Base-by-base conservation (phyloP, 2,113 vertebrate genomes). In the Tor tambroides region DNA sequence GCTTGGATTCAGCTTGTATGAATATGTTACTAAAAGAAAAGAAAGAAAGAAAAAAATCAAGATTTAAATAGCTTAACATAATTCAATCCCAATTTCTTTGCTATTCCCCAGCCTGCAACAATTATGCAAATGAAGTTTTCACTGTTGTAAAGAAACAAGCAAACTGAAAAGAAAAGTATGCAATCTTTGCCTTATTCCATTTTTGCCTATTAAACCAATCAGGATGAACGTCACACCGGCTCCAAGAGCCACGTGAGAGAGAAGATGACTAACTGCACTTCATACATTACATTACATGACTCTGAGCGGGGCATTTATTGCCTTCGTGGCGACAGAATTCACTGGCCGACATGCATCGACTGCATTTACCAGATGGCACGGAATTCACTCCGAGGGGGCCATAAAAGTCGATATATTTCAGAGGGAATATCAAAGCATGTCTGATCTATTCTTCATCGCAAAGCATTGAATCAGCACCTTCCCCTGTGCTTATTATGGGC, bases 391-490 rank as follows among this genome's bases (percentile, higher is more conserved):
- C 2, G 23, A 80, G 65, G 77, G n/a, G 51, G 11, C 43, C 23
- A 65, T 51, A 38, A 43, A 79, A 67, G 59, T 71, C 43, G 30
- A 51, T 38, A 63, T 21, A 85, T 89, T 72, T 86, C 86, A 85
- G 41, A 77, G 8, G 26, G 74, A 14, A 86, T 86, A 79, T 15
- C 61, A 59, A 84, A 75, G 84, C 83, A 38, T 35, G 6, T 59
- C 46, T 83, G 41, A 75, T n/a, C 76, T 28, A 63, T 59, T 89
- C n/a, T 87, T 89, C 28, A 85, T 63, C 7, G 49, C 32, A 82
- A 63, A 71, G 30, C 78, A 89, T 14, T 87, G 86, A 80, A 80
- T 83, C 82, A 89, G 30, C 63, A 87, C 87, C 87, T 86, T 51
- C 21, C 89, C 81, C 32, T 19, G 10, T 87, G 89, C 35, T 90